Conservation (phyloP, 2,113 vertebrate species). For the Perca fluviatilis region DNA sequence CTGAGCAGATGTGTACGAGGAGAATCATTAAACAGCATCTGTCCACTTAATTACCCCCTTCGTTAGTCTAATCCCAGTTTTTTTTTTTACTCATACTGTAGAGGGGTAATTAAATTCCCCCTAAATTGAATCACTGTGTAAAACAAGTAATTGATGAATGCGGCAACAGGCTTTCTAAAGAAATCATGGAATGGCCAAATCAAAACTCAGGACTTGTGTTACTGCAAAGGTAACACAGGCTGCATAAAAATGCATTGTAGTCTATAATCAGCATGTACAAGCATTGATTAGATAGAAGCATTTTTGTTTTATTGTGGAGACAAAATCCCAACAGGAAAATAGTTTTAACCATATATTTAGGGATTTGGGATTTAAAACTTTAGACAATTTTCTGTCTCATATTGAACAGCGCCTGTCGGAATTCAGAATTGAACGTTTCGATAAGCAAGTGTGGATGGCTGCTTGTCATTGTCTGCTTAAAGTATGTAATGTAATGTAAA, state of each 20-base stretch:
- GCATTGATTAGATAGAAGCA: neutral
- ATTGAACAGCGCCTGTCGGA: neutral
- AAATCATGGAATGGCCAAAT: neutral
- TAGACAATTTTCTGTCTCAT: neutral
- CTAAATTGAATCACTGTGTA: constrained; percentile 29
- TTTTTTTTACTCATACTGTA: constrained; percentile 10
- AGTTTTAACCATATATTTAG: neutral
- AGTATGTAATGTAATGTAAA: neutral
- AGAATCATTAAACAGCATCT: constrained; percentile 63
- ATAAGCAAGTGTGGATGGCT: neutral
- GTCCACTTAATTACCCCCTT: constrained; percentile 43
- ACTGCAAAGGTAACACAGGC: neutral
- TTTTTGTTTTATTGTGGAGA: neutral
- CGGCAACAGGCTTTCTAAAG: neutral
- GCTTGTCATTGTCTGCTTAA: neutral
- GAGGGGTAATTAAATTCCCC: constrained; percentile 47
- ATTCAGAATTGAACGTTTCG: neutral
- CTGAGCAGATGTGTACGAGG: constrained; percentile 51
- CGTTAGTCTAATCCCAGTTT: constrained; percentile 33
- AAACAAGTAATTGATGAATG: constrained; percentile 7
- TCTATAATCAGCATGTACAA: neutral
- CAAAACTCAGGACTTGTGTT: neutral
- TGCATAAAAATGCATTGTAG: neutral
- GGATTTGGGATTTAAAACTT: neutral
- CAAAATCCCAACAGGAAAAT: neutral